Base-by-base conservation (phyloP, 2,113 vertebrate species). In the Corythaixoides concolor region DNA sequence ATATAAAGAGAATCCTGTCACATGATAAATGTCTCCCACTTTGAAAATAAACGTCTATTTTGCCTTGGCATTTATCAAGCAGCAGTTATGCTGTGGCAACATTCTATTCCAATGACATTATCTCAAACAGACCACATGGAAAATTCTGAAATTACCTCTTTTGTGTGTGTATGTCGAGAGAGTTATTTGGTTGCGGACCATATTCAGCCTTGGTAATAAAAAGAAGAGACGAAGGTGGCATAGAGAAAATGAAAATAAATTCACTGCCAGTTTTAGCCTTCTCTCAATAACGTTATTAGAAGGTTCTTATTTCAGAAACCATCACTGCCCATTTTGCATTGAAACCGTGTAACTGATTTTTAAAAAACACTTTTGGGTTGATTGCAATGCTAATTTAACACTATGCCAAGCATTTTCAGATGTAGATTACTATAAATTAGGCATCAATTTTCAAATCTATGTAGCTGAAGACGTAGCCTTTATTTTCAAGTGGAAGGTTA, bases 31-130 rank as follows among this genome's bases (percentile, higher is more conserved):
- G 94, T 88, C 96, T 96, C 85, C 88, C 62, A 60, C 81, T 95
- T 94, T 94, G 96, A 95, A 95, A 96, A 97, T 96, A 97, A 97
- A 95, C 39, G 22, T 95, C 96, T 96, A 63, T 88, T 97, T 94
- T 94, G 79, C 89, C 90, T 96, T 94, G 95, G 94, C 96, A 97
- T 97, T 97, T 82, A 96, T 97, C 96, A 97, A 76, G 92, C n/a
- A 88, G 85, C 79, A 94, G 85, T 90, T 96, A 83, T 6, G 27
- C 82, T 93, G 78, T 73, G 82, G 81, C 84, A 94, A 95, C 53
- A 33, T 89, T 82, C 67, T 88, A 62, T 90, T 97, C 74, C 91
- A 94, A 62, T 95, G 97, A 94, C 87, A 95, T 94, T 96, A 97
- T 96, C 87, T 93, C 85, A 93, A 76, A 88, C 43, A 88, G 75